These are phyloP conservation scores for Neoniphon sammara DNA, from an alignment of 2,797 vertebrate genomes.

Conservation along the genomic window DNA sequence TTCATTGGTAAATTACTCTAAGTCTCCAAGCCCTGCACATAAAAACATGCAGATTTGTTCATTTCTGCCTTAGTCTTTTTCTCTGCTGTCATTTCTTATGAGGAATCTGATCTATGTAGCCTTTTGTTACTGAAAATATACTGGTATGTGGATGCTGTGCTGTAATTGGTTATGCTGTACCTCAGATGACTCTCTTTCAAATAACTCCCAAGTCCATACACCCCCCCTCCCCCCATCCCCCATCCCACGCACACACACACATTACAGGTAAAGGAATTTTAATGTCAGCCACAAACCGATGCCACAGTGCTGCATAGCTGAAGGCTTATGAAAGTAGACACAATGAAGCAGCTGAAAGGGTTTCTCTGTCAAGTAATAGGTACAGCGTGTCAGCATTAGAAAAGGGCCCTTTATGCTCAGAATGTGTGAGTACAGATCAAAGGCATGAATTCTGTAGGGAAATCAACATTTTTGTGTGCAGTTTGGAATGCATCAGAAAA, in stretches of 20 bases:
- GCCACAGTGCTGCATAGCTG: slow-evolving; percentile 2
- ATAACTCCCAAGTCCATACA: not conserved
- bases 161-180: not conserved
- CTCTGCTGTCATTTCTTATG: not conserved
- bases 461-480: not conserved
- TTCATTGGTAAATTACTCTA: not conserved
- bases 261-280: not conserved
- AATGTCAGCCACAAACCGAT: slow-evolving; percentile 11
- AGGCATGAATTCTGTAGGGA: not conserved
- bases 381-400: slow-evolving; percentile 6
- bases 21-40: not conserved
- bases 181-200: not conserved
- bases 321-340: not conserved
- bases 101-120: not conserved
- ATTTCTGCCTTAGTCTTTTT: not conserved
- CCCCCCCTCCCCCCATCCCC: not conserved
- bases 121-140: not conserved
- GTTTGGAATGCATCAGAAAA: not conserved
- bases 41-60: not conserved
- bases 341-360: slow-evolving; percentile 40
- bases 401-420: slow-evolving; percentile 45
- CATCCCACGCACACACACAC: not conserved
- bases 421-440: slow-evolving; percentile 18
- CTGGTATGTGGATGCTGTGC: not conserved
- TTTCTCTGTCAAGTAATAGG: not conserved